These are phyloP conservation scores for Pristionchus japonicus DNA, from an alignment of 2,888 invertebrate species.

Conservation along the genomic window DNA sequence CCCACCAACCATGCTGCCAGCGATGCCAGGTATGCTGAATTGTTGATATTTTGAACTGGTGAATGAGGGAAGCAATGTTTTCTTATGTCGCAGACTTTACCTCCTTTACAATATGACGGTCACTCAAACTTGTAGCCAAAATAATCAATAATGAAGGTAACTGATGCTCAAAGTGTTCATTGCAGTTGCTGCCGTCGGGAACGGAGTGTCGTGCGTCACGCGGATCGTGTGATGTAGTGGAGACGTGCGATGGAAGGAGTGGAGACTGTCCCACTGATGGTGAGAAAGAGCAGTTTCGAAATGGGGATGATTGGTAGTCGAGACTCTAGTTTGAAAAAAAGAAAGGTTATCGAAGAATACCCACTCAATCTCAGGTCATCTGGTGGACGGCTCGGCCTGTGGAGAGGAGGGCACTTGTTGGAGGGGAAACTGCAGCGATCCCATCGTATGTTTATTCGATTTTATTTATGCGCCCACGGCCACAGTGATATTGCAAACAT, in stretches of 20 bases:
- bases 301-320: not conserved
- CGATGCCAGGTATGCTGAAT: constrained; percentile 60
- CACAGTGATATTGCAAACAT: not conserved
- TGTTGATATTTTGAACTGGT: not conserved
- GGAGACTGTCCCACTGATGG: constrained; percentile 91
- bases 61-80: not conserved
- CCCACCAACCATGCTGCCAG: constrained; percentile 72
- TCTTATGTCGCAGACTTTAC: not conserved
- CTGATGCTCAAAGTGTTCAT: too few species aligned
- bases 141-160: too few species aligned
- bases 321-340: too few species aligned
- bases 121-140: too few species aligned
- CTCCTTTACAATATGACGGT: not conserved
- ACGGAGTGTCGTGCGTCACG: constrained; percentile 87
- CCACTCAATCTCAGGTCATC: constrained; percentile 72
- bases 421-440: constrained; percentile 73
- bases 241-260: constrained; percentile 87
- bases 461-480: not conserved
- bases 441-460: constrained; percentile 28
- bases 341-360: constrained; percentile 75
- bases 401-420: constrained; percentile 77
- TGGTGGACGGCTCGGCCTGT: constrained; percentile 93
- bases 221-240: constrained; percentile 88
- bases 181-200: constrained; percentile 80
- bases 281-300: not conserved